Conservation (phyloP, 2,113 vertebrate genomes). For the Aegypius monachus region DNA sequence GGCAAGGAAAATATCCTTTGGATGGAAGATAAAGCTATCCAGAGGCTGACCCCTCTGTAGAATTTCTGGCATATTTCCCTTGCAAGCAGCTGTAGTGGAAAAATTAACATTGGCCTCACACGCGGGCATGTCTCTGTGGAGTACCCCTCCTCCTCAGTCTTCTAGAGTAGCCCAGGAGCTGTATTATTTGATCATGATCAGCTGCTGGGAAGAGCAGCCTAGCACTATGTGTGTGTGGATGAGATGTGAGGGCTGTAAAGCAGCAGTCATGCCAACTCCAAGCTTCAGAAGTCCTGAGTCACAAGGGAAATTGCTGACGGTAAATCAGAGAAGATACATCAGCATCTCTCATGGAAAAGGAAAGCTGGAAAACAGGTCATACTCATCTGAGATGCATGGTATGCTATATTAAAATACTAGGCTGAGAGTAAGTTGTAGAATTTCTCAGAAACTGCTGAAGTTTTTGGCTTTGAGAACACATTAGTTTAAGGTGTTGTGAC, state of each 20-base stretch:
- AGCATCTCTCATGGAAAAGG: background rate
- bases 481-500: background rate
- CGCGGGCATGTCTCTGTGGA: background rate
- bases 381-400: background rate
- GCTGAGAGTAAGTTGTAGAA: background rate
- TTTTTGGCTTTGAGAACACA: background rate
- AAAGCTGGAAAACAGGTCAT: background rate
- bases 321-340: background rate
- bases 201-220: background rate
- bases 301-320: background rate
- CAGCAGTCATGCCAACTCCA: background rate
- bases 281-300: background rate
- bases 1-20: background rate
- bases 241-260: background rate
- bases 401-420: background rate
- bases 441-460: background rate
- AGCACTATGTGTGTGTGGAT: fast-evolving
- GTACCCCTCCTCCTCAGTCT: background rate
- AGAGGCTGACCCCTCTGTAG: background rate
- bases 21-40: background rate
- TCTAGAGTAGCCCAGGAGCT: background rate
- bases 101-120: background rate
- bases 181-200: background rate
- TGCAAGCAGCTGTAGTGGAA: background rate
- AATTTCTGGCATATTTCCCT: background rate